phyloP scores from a whole-genome alignment of 2,888 invertebrate species.

The Platerodrilus igneus region DNA sequence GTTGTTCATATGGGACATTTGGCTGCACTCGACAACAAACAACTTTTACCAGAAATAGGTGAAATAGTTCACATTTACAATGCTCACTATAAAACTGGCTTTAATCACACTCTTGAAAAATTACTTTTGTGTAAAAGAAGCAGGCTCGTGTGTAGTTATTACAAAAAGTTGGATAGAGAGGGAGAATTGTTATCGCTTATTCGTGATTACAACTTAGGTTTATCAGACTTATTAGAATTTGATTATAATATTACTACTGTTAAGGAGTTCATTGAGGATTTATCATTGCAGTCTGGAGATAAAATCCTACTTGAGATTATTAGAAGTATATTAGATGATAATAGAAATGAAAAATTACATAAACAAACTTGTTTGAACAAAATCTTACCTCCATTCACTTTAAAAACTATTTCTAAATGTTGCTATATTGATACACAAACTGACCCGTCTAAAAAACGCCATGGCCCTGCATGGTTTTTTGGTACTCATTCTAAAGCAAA shows the following conservation, averaged over 20 bases:
- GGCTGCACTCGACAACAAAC: conserved; percentile 1
- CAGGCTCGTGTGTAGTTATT: conserved; percentile 5
- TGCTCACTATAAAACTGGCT: conserved; percentile 7
- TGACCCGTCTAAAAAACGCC: conserved; percentile 13
- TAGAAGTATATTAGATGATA: neutral
- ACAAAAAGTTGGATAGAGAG: neutral
- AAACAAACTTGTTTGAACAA: conserved; percentile 14
- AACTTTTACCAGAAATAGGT: conserved; percentile 10
- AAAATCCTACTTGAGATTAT: conserved; percentile 9
- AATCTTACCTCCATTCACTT: conserved; percentile 8
- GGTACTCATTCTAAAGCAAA: conserved; percentile 22
- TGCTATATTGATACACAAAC: conserved; percentile 15
- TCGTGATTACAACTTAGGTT: conserved; percentile 7
- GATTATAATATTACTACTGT: conserved; percentile 9
- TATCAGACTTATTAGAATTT: conserved; percentile 15
- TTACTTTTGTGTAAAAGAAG: conserved; percentile 15
- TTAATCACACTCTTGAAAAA: conserved; percentile 1
- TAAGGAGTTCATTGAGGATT: conserved; percentile 1
- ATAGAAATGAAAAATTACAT: conserved; percentile 1
- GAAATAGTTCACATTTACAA: conserved; percentile 12
- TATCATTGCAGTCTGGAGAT: conserved; percentile 5
- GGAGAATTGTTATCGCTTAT: conserved; percentile 7
- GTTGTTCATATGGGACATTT: conserved; percentile 12
- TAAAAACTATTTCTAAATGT: conserved; percentile 20
- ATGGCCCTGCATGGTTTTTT: conserved; percentile 24